A percentile compares a stretch with the other conserved stretches of the same genome.
phyloP scores from a whole-genome alignment of 2,113 vertebrate genomes.

The Salvator merianae region DNA sequence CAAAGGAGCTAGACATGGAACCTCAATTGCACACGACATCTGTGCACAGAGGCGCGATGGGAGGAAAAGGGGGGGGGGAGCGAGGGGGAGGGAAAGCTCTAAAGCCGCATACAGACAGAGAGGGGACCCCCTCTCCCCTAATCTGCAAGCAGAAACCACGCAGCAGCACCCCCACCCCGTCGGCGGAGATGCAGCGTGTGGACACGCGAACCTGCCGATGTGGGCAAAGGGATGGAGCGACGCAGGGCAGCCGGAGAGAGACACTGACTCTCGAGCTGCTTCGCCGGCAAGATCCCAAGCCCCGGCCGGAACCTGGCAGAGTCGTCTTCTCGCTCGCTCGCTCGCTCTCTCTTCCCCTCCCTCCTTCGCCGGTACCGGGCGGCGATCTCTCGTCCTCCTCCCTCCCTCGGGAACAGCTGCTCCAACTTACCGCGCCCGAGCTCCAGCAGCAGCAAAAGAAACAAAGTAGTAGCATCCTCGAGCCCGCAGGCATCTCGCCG shows the following conservation, averaged over 20 bases:
- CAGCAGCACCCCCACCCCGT: too few species aligned
- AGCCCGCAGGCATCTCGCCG: conserved; percentile 55
- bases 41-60: neutral
- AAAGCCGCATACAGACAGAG: neutral
- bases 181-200: neutral
- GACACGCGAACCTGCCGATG: neutral
- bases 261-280: neutral
- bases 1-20: neutral
- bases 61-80: neutral
- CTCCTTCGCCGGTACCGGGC: neutral
- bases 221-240: neutral
- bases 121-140: too few species aligned
- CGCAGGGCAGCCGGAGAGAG: too few species aligned
- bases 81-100: neutral
- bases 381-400: neutral
- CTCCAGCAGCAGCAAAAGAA: conserved; percentile 47
- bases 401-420: neutral
- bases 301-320: neutral
- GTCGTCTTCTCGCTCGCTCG: neutral
- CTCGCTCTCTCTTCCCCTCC: neutral
- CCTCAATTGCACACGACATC: neutral
- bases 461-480: conserved; percentile 37
- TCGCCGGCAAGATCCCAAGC: neutral
- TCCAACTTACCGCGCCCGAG: conserved; percentile 69
- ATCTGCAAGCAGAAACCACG: too few species aligned